These are phyloP conservation scores for Ganaspis sp. DNA, from an alignment of 1,140 invertebrate genomes.

Conservation along the genomic window DNA sequence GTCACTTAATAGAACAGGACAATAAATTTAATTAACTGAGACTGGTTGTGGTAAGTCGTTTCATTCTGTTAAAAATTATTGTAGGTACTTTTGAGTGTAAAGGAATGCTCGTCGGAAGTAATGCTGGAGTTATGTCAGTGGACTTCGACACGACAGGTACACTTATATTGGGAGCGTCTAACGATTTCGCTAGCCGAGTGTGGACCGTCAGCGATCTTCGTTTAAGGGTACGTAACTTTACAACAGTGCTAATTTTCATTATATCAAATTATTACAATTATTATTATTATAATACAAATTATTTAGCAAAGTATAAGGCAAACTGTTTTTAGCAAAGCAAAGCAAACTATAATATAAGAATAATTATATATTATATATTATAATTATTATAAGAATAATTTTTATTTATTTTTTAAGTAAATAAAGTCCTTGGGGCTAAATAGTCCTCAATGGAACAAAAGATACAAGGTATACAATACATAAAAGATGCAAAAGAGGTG, in stretches of 20 bases:
- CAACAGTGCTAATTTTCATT: neutral
- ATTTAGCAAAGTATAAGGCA: no score
- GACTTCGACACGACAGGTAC: slow-evolving; percentile 94
- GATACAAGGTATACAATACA: no score
- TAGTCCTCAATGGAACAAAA: no score
- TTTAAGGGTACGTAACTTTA: slow-evolving; percentile 86
- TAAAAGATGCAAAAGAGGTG: no score
- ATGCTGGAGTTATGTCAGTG: slow-evolving; percentile 95
- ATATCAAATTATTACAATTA: no score
- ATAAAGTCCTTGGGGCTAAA: no score
- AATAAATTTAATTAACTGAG: slow-evolving; percentile 67
- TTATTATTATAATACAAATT: no score
- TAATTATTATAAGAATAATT: no score
- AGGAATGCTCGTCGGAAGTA: slow-evolving; percentile 91
- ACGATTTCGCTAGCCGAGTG: slow-evolving; percentile 95
- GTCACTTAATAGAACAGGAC: slow-evolving; percentile 31
- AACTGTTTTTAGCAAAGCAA: no score
- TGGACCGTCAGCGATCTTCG: slow-evolving; percentile 94
- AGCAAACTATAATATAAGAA: no score
- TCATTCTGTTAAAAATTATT: slow-evolving; percentile 63
- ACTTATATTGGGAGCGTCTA: slow-evolving; percentile 92
- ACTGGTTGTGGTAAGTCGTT: slow-evolving; percentile 49
- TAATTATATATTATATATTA: no score
- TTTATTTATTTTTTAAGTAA: no score
- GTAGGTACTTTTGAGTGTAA: slow-evolving; percentile 83